phyloP scores from a whole-genome alignment of 2,888 invertebrate genomes.

The Alviniconcha strummeri region DNA sequence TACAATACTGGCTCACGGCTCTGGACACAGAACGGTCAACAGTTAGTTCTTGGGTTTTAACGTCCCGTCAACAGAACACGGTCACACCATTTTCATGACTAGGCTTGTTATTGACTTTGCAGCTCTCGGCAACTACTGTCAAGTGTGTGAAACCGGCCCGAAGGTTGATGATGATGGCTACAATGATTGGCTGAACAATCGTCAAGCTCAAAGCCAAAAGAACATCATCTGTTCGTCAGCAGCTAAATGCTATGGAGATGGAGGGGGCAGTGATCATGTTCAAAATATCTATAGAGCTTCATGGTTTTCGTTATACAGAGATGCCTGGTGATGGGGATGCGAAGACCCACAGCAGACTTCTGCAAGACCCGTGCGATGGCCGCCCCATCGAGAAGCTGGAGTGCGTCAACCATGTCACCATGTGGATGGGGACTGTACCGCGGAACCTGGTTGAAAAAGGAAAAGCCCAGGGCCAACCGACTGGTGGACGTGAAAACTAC shows the following conservation, averaged over 20 bases:
- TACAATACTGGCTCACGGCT: too few species aligned
- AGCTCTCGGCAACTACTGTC: conserved; percentile 10
- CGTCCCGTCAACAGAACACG: too few species aligned
- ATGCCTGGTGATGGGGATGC: conserved; percentile 3
- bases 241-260: conserved; percentile 9
- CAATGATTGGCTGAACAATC: neutral
- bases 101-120: neutral
- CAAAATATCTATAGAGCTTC: neutral
- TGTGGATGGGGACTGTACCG: neutral
- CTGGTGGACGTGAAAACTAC: neutral
- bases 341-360: neutral
- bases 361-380: conserved; percentile 3
- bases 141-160: conserved; percentile 9
- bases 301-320: conserved; percentile 1
- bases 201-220: neutral
- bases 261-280: neutral
- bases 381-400: conserved; percentile 4
- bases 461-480: neutral
- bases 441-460: neutral
- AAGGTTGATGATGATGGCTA: neutral
- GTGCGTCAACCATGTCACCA: conserved; percentile 5
- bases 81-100: too few species aligned
- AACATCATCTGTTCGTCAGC: neutral
- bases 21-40: too few species aligned
- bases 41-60: too few species aligned